phyloP scores from a whole-genome alignment of 2,797 vertebrate genomes.

The Pygocentrus nattereri region DNA sequence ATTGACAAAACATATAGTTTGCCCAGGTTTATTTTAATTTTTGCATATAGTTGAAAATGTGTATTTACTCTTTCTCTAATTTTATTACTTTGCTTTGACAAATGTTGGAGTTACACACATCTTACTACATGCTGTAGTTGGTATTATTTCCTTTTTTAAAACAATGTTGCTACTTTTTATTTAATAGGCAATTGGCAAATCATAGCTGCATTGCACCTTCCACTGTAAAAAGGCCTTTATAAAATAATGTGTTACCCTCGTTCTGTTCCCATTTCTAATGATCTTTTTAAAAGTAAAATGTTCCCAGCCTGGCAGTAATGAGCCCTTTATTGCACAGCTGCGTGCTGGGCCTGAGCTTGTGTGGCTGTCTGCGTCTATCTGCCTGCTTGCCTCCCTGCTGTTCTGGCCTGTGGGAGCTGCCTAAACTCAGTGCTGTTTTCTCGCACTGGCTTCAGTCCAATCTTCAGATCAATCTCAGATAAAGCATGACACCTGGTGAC shows the following conservation, averaged over 20 bases:
- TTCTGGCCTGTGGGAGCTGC: conserved; percentile 48
- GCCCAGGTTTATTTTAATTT: too few relatives aligned
- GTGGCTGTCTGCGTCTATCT: conserved; percentile 48
- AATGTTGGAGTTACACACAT: background rate
- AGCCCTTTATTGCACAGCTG: conserved; percentile 56
- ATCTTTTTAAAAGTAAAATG: conserved; percentile 42
- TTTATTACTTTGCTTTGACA: too few relatives aligned
- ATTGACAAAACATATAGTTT: too few relatives aligned
- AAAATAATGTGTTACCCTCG: background rate
- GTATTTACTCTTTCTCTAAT: too few relatives aligned
- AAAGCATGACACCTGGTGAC: conserved; percentile 42
- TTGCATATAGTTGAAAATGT: too few relatives aligned
- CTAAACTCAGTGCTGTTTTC: conserved; percentile 46
- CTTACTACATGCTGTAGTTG: background rate
- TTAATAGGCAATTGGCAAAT: background rate
- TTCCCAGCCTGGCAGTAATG: conserved; percentile 39
- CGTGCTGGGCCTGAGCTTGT: conserved; percentile 14
- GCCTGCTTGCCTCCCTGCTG: conserved; percentile 52
- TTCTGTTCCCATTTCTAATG: conserved; percentile 22
- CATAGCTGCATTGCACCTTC: background rate
- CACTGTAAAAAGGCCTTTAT: background rate
- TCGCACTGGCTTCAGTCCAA: conserved; percentile 34
- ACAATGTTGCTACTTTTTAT: background rate
- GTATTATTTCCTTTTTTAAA: background rate
- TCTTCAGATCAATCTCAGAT: conserved; percentile 53